Percentiles rank a stretch among this genome's conserved stretches.
phyloP scores from a whole-genome alignment of 37 sponge, comb jelly and placozoan species.

The Crambe crambe region DNA sequence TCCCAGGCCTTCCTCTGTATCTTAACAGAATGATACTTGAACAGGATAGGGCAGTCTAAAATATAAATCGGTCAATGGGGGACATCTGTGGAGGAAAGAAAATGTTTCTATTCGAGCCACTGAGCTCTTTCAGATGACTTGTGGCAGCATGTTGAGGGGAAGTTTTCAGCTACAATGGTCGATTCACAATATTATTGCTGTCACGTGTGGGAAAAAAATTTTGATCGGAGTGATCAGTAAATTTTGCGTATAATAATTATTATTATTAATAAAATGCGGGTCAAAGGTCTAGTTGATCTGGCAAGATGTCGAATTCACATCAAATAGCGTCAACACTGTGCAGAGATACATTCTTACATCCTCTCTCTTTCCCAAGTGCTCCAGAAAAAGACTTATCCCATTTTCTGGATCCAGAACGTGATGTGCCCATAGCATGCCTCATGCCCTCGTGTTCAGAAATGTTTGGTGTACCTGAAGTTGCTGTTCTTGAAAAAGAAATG shows the following conservation, averaged over 20 bases:
- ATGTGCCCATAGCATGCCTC: slow-evolving; percentile 54
- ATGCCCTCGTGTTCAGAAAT: background rate
- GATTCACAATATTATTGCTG: slow-evolving; percentile 31
- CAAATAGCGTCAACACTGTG: background rate
- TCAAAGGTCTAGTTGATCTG: no score
- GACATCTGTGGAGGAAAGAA: no score
- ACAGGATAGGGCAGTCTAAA: no score
- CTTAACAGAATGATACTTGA: no score
- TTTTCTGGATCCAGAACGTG: slow-evolving; percentile 29
- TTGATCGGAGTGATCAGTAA: no score
- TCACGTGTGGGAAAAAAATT: slow-evolving; percentile 75
- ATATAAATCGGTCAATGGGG: no score
- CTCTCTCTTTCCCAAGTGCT: slow-evolving; percentile 62
- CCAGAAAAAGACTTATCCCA: slow-evolving; percentile 11
- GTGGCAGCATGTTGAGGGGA: slow-evolving; percentile 27
- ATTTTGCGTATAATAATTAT: no score
- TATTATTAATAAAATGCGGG: no score
- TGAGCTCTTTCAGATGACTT: slow-evolving; percentile 32
- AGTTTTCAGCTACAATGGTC: slow-evolving; percentile 58
- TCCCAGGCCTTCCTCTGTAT: no score
- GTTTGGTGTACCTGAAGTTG: background rate
- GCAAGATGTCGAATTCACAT: no score
- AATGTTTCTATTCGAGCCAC: slow-evolving; percentile 1
- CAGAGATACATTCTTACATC: slow-evolving; percentile 13
- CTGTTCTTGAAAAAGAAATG: slow-evolving; percentile 3